Base-by-base conservation (phyloP, 2,113 vertebrate species). In the Catagonus wagneri region DNA sequence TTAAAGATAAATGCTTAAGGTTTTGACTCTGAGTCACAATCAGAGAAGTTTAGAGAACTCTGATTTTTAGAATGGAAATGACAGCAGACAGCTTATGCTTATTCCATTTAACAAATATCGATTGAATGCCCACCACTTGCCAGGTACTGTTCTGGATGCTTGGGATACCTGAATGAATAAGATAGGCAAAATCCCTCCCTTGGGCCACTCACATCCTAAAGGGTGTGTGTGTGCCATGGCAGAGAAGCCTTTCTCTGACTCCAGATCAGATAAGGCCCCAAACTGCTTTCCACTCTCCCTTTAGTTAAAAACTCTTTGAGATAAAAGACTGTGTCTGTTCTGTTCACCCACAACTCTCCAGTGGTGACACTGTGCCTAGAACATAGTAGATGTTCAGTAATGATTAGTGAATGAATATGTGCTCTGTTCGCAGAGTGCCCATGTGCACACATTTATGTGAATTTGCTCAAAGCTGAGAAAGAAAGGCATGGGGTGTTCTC, bases 11-110 rank as follows among this genome's bases (percentile, higher is more conserved):
- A 6, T 56, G 36, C 34, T 78, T 58, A 36, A 17, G 68, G 29
- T n/a, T 87, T 88, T 71, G 69, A 65, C 23, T 83, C 25, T 50
- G n/a, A 86, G 56, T 80, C 50, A 90, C n/a, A 71, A n/a, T 83
- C 16, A 91, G 52, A 71, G 34, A 27, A 68, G 29, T 71, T 75
- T 71, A 76, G 32, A 69, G 15, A 76, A 34, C 19, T 92, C 50
- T 75, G 54, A 54, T 88, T 74, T 54, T 36, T 23, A 74, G 44
- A 32, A 56, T 23, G 13, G 50, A 79, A 90, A 87, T 74, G 15
- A 29, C 39, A 79, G 84, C 50, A n/a, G 52, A 61, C 6, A 44
- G 12, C 61, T 96, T 66, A 16, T 65, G 56, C 17, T 90, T 29
- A 66, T 72, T 86, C 4, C 19, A n/a, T 36, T 87, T 29, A 88